phyloP scores from a whole-genome alignment of 2,113 vertebrate species.

The Ginglymostoma cirratum region DNA sequence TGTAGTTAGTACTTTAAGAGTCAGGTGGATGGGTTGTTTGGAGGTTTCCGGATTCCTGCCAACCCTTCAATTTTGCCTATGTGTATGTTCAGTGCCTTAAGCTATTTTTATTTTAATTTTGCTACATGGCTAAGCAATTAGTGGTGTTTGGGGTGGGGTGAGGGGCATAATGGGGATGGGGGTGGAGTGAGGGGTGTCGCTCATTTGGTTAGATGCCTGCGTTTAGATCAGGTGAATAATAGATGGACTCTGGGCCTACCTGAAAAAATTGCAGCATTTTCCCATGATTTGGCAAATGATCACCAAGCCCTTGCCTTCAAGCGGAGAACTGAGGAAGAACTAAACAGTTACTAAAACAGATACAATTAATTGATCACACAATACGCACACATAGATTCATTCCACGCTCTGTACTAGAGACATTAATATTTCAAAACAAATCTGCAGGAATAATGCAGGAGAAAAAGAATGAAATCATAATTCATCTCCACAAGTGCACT shows the following conservation, averaged over 20 bases:
- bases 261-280: not conserved
- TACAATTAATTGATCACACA: constrained; percentile 21
- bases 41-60: too few species aligned
- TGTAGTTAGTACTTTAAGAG: too few species aligned
- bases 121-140: too few species aligned
- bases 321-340: not conserved
- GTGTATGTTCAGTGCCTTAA: too few species aligned
- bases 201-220: too few species aligned
- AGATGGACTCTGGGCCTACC: too few species aligned
- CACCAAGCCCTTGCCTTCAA: not conserved
- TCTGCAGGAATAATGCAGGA: not conserved
- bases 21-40: too few species aligned
- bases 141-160: too few species aligned
- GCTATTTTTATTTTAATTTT: too few species aligned
- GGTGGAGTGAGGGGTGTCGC: too few species aligned
- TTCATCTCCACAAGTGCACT: not conserved
- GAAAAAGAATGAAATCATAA: not conserved
- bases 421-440: constrained; percentile 25
- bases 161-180: too few species aligned
- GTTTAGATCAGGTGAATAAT: not conserved
- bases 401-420: not conserved
- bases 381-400: constrained; percentile 24
- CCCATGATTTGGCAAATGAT: not conserved
- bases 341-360: not conserved
- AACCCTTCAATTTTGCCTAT: too few species aligned